Evolutionary conservation across 2,113 vertebrate species (phyloP).

Genomic region (Athene noctua): DNA sequence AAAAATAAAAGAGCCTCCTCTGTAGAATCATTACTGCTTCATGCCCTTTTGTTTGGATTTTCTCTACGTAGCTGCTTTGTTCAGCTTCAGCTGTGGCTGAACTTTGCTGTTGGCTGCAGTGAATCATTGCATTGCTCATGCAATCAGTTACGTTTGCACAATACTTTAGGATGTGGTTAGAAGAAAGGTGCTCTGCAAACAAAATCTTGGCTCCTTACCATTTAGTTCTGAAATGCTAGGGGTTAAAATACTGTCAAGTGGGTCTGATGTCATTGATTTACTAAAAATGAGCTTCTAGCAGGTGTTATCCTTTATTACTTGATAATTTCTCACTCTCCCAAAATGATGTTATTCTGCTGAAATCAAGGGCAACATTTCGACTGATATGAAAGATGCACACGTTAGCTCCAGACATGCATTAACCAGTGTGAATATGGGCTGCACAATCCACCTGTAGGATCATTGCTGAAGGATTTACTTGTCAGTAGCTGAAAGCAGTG

Average conservation of each 20-base stretch:
- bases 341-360: not conserved
- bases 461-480: not conserved
- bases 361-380: not conserved
- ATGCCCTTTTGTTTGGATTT: slow-evolving; percentile 33
- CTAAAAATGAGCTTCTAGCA: not conserved
- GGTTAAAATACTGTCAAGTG: not conserved
- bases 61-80: not conserved
- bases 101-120: slow-evolving; percentile 12
- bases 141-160: not conserved
- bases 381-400: not conserved
- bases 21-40: slow-evolving; percentile 12
- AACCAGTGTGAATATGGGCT: not conserved
- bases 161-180: not conserved
- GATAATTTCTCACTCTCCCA: not conserved
- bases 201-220: not conserved
- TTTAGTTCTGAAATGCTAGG: not conserved
- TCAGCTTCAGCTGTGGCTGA: slow-evolving; percentile 6
- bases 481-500: not conserved
- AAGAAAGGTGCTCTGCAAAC: not conserved
- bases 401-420: not conserved
- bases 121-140: not conserved
- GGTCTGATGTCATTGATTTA: not conserved
- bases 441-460: not conserved
- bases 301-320: not conserved
- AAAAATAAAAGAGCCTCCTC: slow-evolving; percentile 11